Conservation (phyloP, 2,113 vertebrate species). For the Pagrus major region DNA sequence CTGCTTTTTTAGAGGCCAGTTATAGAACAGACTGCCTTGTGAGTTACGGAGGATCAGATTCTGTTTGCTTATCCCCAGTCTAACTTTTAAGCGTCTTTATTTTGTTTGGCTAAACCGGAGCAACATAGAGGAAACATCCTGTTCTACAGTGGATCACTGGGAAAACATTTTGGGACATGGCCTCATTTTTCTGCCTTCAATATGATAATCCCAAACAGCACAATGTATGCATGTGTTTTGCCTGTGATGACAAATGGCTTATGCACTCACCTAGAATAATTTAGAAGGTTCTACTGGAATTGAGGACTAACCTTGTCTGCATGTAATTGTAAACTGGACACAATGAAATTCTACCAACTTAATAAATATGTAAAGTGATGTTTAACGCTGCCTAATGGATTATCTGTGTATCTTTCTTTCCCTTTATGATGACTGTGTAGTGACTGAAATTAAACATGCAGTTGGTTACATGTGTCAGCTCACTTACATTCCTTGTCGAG, state of each 20-base stretch:
- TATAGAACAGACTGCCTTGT: not conserved
- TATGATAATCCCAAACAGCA: not conserved
- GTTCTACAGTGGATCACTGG: not conserved
- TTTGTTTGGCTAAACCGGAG: not conserved
- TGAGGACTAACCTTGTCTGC: not conserved
- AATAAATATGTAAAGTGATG: not conserved
- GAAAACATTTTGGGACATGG: not conserved
- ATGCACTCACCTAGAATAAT: not conserved
- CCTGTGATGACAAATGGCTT: not conserved
- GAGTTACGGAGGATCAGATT: not conserved
- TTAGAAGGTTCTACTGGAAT: not conserved
- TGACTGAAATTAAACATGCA: not conserved
- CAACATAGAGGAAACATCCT: not conserved
- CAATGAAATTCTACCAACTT: not conserved
- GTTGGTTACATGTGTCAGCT: not conserved
- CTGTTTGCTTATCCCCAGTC: not conserved
- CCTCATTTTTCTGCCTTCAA: not conserved
- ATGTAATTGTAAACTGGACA: not conserved
- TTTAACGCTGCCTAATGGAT: not conserved
- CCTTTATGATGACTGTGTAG: not conserved
- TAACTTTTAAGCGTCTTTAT: not conserved
- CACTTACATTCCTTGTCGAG: not conserved
- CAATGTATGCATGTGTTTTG: not conserved
- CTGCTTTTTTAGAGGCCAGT: no score
- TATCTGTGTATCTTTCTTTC: not conserved